phyloP scores from a whole-genome alignment of 2,113 vertebrate species.

The Sardina pilchardus region DNA sequence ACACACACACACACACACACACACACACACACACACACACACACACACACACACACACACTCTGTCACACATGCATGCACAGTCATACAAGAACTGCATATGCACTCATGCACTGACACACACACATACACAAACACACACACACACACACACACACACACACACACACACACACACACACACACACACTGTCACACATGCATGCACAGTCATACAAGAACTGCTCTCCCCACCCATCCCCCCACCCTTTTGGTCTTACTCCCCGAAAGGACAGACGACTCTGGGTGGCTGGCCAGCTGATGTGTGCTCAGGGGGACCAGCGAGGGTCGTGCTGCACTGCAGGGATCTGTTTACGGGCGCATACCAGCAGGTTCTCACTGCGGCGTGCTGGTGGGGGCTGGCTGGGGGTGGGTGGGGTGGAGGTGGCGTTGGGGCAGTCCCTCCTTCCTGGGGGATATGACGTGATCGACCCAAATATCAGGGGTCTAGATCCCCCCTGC shows the following conservation, averaged over 20 bases:
- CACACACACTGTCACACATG: not conserved
- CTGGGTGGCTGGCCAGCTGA: not conserved
- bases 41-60: conserved; percentile 2
- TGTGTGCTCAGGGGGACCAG: not conserved
- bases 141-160: not conserved
- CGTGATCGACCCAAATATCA: not conserved
- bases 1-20: not conserved
- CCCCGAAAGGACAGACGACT: not conserved
- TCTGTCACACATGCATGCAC: not conserved
- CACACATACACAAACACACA: not conserved
- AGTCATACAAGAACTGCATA: not conserved
- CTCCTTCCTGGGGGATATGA: not conserved
- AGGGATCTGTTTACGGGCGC: not conserved
- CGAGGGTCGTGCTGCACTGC: not conserved
- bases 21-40: not conserved
- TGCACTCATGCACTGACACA: not conserved
- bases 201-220: not conserved
- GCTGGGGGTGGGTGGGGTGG: no score
- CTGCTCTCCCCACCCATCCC: not conserved
- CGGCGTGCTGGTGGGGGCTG: no score
- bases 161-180: not conserved
- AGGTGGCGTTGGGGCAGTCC: not conserved
- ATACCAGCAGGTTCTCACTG: not conserved
- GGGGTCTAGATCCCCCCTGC: no score
- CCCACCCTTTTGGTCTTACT: not conserved